phyloP scores from a whole-genome alignment of 2,113 vertebrate genomes.

The Mobula hypostoma region DNA sequence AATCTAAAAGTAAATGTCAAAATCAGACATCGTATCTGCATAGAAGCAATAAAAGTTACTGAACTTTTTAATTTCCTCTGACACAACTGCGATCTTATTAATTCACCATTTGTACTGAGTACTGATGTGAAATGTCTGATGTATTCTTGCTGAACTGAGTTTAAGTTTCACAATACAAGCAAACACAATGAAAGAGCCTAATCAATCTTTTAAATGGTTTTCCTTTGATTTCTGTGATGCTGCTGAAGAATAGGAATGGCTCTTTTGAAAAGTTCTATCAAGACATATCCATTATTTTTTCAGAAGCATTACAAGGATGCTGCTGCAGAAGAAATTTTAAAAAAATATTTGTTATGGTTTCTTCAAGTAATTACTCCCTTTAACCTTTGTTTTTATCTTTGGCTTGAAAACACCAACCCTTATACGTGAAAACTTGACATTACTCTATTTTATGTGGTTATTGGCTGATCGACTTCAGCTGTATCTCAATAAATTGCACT shows the following conservation, averaged over 20 bases:
- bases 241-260: not conserved
- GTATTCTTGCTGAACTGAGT: not conserved
- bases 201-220: not conserved
- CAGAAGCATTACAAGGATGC: not conserved
- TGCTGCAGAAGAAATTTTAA: not conserved
- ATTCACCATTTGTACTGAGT: not conserved
- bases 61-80: not conserved
- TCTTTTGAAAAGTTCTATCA: too few relatives aligned
- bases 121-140: conserved; percentile 7
- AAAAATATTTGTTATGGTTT: conserved; percentile 12
- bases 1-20: not conserved
- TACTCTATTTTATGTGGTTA: not conserved
- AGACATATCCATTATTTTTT: not conserved
- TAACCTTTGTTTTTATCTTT: too few relatives aligned
- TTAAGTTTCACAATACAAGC: not conserved
- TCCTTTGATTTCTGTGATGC: not conserved
- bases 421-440: not conserved
- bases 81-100: not conserved
- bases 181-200: not conserved
- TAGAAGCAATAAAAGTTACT: not conserved
- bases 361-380: not conserved
- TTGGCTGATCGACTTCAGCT: not conserved
- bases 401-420: not conserved
- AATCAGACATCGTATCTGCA: not conserved
- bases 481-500: too few relatives aligned